These are phyloP conservation scores for Acanthosepion pharaonis DNA, from an alignment of 2,888 invertebrate genomes.

Conservation along the genomic window DNA sequence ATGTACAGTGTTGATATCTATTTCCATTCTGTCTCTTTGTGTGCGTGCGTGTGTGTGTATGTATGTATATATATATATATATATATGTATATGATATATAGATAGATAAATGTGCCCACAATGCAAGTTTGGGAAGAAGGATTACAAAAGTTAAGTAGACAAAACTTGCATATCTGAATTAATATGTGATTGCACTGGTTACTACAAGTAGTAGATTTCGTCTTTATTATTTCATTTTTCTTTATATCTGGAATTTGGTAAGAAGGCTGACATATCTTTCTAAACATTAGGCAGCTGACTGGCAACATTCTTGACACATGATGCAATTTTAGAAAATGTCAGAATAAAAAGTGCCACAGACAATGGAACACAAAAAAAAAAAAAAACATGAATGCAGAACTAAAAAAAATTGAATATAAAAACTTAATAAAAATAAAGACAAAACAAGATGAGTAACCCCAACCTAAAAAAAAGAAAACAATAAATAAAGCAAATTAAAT, in stretches of 20 bases:
- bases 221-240: background rate
- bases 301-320: background rate
- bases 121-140: no score
- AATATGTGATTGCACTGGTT: background rate
- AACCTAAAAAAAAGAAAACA: background rate
- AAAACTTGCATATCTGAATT: background rate
- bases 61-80: background rate
- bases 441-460: background rate
- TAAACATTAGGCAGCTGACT: slow-evolving; percentile 33
- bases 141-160: background rate
- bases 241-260: background rate
- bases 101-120: background rate
- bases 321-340: slow-evolving; percentile 33
- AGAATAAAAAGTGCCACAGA: background rate
- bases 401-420: background rate
- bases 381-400: background rate
- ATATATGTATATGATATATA: background rate
- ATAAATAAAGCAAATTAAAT: background rate
- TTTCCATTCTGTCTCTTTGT: no score
- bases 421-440: background rate
- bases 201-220: background rate
- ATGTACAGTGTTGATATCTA: no score
- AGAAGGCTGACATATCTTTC: slow-evolving; percentile 20
- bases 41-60: background rate
- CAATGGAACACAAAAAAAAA: background rate